phyloP scores from a whole-genome alignment of 2,113 vertebrate species.

The Rhagologus leucostigma region DNA sequence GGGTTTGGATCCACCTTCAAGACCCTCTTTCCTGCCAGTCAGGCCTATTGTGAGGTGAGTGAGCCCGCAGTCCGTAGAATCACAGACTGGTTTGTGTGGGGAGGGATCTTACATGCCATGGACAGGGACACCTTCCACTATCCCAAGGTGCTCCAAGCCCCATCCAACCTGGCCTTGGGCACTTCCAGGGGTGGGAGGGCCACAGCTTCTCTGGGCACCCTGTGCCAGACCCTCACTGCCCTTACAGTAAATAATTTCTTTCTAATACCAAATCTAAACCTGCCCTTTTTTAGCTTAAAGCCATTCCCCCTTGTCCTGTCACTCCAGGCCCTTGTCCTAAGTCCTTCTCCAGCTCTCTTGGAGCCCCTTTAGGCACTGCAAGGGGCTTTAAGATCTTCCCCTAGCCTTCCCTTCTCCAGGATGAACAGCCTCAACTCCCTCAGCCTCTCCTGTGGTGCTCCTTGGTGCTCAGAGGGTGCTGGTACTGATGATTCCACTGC shows the following conservation, averaged over 20 bases:
- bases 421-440: neutral
- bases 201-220: neutral
- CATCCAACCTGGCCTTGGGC: rapidly evolving
- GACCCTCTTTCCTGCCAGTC: slow-evolving; percentile 85
- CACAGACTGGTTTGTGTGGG: neutral
- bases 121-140: neutral
- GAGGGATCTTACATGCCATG: neutral
- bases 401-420: neutral
- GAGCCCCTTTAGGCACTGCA: neutral
- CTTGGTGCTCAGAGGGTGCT: neutral
- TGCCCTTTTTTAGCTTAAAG: neutral
- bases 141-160: neutral
- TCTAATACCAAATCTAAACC: neutral
- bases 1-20: slow-evolving; percentile 91
- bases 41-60: slow-evolving; percentile 86
- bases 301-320: neutral
- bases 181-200: neutral
- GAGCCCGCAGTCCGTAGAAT: neutral
- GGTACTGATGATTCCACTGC: neutral
- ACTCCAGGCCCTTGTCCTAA: neutral
- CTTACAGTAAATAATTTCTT: neutral
- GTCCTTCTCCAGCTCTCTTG: neutral
- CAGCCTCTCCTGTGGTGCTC: neutral
- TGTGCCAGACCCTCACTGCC: neutral
- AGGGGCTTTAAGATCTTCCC: neutral